Conservation (phyloP, 2,888 invertebrate species). For the Cerceris rybyensis region DNA sequence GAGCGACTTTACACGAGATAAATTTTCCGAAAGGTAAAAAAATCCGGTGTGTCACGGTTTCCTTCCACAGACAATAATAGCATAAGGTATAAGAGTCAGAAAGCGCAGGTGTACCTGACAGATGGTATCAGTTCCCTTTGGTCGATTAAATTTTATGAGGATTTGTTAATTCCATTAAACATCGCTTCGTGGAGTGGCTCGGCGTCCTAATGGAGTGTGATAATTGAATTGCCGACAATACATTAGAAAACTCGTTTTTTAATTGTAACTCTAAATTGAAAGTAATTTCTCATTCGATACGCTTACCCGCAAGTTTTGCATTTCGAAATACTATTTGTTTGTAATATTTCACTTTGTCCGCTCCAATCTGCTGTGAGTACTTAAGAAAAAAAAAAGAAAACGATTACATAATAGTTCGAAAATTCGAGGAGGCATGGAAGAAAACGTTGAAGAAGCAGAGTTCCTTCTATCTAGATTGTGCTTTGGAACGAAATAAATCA, state of each 20-base stretch:
- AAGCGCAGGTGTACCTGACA: conserved; percentile 74
- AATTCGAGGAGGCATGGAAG: neutral
- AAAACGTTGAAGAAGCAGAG: neutral
- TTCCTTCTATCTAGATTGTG: conserved; percentile 14
- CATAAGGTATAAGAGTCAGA: conserved; percentile 61
- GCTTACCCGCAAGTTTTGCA: no score
- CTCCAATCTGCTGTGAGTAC: no score
- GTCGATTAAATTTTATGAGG: conserved; percentile 69
- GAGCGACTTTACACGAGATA: no score
- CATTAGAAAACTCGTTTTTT: neutral
- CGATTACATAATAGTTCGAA: neutral
- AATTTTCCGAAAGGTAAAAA: neutral
- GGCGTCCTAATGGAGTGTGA: conserved; percentile 54
- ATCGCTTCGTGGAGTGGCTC: conserved; percentile 28
- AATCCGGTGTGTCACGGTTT: conserved; percentile 49
- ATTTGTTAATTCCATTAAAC: conserved; percentile 68
- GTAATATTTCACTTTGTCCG: no score
- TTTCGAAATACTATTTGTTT: no score
- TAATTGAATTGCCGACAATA: conserved; percentile 43
- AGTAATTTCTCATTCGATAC: neutral
- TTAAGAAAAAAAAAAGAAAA: neutral
- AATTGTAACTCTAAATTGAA: neutral
- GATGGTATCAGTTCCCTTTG: conserved; percentile 75
- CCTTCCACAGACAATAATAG: conserved; percentile 49
- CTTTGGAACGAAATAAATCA: conserved; percentile 51